Percentiles rank a stretch among this genome's conserved stretches.
phyloP scores from a whole-genome alignment of 2,888 invertebrate genomes.

The Drosophila ezoana region DNA sequence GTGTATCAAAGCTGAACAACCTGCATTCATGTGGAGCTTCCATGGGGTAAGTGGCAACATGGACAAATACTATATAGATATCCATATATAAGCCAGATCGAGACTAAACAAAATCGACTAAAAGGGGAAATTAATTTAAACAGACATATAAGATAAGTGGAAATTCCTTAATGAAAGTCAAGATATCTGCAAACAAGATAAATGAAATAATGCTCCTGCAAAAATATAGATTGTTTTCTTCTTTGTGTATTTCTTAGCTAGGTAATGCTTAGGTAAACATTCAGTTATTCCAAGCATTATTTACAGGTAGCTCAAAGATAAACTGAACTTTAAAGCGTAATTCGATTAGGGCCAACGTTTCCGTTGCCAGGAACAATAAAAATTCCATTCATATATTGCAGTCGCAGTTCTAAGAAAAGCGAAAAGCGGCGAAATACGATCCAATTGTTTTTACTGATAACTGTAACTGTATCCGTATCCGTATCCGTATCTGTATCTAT shows the following conservation, averaged over 20 bases:
- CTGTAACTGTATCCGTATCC: conserved; percentile 11
- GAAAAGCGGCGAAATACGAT: conserved; percentile 18
- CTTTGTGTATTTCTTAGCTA: too few species aligned
- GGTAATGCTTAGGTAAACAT: background rate
- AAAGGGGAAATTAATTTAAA: too few species aligned
- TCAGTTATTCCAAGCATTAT: background rate
- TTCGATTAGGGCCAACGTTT: background rate
- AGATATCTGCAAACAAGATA: too few species aligned
- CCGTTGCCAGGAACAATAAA: background rate
- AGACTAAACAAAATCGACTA: too few species aligned
- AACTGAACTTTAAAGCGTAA: background rate
- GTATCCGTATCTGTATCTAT: conserved; percentile 13
- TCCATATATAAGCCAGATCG: background rate
- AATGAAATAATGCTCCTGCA: too few species aligned
- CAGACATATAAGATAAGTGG: too few species aligned
- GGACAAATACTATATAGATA: background rate
- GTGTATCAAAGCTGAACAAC: background rate
- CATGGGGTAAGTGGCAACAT: background rate
- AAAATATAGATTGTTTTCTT: too few species aligned
- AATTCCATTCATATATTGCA: background rate
- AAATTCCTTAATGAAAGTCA: too few species aligned
- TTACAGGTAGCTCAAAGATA: background rate
- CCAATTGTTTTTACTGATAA: conserved; percentile 9
- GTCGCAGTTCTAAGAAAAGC: background rate
- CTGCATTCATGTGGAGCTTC: conserved; percentile 1